Conservation (phyloP, 2,888 invertebrate genomes). For the Meiosimyza decipiens region DNA sequence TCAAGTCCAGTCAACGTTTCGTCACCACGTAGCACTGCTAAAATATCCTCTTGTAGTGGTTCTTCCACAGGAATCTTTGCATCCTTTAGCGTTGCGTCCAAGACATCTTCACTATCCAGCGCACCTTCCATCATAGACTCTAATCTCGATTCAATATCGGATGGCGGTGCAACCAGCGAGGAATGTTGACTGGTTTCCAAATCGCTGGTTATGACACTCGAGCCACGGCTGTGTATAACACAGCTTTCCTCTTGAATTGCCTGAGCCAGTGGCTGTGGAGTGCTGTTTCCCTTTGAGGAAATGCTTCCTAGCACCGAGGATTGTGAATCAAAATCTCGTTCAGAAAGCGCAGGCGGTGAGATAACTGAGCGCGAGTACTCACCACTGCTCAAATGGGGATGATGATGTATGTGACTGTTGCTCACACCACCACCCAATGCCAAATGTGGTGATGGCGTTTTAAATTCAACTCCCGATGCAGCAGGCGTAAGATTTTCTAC, state of each 20-base stretch:
- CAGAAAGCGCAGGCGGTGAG: conserved; percentile 68
- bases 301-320: conserved; percentile 66
- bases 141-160: conserved; percentile 64
- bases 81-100: conserved; percentile 37
- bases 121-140: conserved; percentile 64
- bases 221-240: conserved; percentile 65
- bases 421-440: conserved; percentile 48
- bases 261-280: conserved; percentile 59
- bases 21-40: conserved; percentile 61
- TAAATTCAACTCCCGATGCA: conserved; percentile 55
- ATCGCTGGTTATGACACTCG: conserved; percentile 66
- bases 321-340: conserved; percentile 65
- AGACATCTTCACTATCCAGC: conserved; percentile 53
- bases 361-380: conserved; percentile 51
- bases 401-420: conserved; percentile 34
- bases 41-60: conserved; percentile 61
- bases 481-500: conserved; percentile 46
- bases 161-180: conserved; percentile 65
- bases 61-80: conserved; percentile 44
- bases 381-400: neutral
- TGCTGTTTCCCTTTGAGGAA: conserved; percentile 65
- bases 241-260: conserved; percentile 63
- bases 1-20: conserved; percentile 37
- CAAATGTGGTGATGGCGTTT: conserved; percentile 68
- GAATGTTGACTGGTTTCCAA: conserved; percentile 67